phyloP scores from a whole-genome alignment of 2,888 invertebrate genomes.

The Drosophila austrosaltans region DNA sequence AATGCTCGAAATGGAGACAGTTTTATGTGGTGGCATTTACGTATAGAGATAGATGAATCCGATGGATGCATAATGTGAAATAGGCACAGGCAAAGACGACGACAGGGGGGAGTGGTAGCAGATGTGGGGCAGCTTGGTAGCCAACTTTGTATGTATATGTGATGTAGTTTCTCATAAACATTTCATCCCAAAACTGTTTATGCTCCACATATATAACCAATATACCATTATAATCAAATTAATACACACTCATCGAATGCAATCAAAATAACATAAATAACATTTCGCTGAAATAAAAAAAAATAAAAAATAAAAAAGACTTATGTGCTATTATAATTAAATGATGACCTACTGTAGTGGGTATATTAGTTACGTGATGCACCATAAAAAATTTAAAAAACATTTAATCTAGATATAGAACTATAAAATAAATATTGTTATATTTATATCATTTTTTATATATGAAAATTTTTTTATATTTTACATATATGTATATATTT shows the following conservation, averaged over 20 bases:
- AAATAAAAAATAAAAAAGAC: conserved; percentile 56
- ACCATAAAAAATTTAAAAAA: neutral
- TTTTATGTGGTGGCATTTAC: conserved; percentile 63
- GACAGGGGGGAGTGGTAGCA: neutral
- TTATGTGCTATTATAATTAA: conserved; percentile 52
- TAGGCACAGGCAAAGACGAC: neutral
- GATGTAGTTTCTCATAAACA: conserved; percentile 52
- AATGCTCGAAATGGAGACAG: conserved; percentile 42
- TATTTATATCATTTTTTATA: no score
- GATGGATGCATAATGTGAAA: conserved; percentile 16
- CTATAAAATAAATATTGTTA: no score
- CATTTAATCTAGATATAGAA: no score
- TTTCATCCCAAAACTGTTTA: conserved; percentile 58
- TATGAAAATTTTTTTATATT: no score
- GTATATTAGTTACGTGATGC: neutral
- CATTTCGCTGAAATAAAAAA: conserved; percentile 37
- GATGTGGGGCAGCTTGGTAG: conserved; percentile 26
- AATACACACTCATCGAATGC: conserved; percentile 76
- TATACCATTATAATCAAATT: conserved; percentile 75
- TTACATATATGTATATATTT: no score
- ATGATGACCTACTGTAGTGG: conserved; percentile 42
- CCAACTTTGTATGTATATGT: conserved; percentile 18
- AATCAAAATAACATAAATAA: conserved; percentile 74
- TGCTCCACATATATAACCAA: conserved; percentile 69
- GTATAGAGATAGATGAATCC: conserved; percentile 18